Evolutionary conservation across 2,888 invertebrate genomes (phyloP), one percentile per base, ranked within the genome.

Genomic region (Eremobia ochroleuca): DNA sequence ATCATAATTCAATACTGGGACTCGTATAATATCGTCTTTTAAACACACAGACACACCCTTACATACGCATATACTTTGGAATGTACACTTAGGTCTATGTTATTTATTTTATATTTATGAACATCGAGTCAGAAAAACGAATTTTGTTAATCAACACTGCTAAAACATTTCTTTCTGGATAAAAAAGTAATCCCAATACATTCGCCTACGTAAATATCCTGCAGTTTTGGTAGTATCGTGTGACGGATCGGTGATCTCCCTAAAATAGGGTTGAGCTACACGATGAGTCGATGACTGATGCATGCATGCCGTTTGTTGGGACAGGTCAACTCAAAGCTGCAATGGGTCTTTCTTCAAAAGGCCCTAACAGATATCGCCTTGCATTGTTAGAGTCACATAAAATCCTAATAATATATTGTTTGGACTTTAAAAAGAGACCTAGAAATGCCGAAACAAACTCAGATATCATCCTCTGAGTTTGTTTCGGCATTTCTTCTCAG

Each of bases 1-100:
- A 43, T 81, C 75, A 70, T 82, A 62, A 74, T 73, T 69, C 55
- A 59, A 59, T 70, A 61, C 61, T 61, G 21, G 21, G 40, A 62
- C 46, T 84, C 31, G 2, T 52, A 34, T 52, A 34, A 34, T 52
- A 34, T 73, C 65, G 49, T 58, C 15, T 31, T 34, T 52, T 52
- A 46, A 28, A 31, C 0, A 18, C 43, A 15, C 15, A 13, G 13
- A 43, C 8, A 43, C 13, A 15, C 43, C 43, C 43, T 43, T 43
- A 43, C 43, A 43, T 43, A 43, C 43, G 13, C 4, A 43, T 2
- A 13, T 28, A 28, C 34, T 55, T 46, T 46, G 21, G n/a, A 69
- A 31, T 9, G 6, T 67, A 31, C 8, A 28, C 58, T 13, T 66
- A 67, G 13, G 8, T 11, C 4, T 25, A 8, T n/a, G 11, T 52